Conservation (phyloP, 2,797 vertebrate species). For the Euphonia xanthogaster region DNA sequence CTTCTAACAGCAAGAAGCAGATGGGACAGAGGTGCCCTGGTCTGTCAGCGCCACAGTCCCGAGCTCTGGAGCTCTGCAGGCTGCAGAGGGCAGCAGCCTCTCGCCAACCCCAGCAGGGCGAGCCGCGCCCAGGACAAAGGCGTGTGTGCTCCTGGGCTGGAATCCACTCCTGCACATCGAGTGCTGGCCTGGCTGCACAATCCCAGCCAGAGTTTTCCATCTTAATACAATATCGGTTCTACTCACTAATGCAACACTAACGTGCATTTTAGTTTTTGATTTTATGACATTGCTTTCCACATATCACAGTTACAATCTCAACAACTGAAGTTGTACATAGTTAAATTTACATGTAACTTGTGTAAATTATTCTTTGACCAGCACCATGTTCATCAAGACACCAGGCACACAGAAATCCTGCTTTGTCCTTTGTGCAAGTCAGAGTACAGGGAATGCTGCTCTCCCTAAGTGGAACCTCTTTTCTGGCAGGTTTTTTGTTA, state of each 20-base stretch:
- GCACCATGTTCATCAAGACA: background rate
- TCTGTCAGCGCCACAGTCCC: accelerated
- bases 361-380: background rate
- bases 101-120: background rate
- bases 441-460: background rate
- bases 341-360: background rate
- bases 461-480: background rate
- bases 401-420: background rate
- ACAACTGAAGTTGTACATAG: accelerated
- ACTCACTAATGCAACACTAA: background rate
- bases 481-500: background rate
- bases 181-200: accelerated
- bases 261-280: background rate
- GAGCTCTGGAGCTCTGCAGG: background rate
- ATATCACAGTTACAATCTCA: background rate
- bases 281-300: background rate
- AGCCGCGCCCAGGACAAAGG: background rate
- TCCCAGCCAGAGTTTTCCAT: background rate
- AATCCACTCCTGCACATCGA: background rate
- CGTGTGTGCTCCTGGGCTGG: accelerated
- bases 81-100: conserved; percentile 56
- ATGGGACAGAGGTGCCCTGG: accelerated
- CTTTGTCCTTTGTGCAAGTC: background rate
- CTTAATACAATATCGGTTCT: background rate
- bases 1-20: background rate